Percentiles rank a stretch among this genome's conserved stretches.
Evolutionary conservation across 2,797 vertebrate genomes (phyloP).

Genomic region (Choloepus didactylus): DNA sequence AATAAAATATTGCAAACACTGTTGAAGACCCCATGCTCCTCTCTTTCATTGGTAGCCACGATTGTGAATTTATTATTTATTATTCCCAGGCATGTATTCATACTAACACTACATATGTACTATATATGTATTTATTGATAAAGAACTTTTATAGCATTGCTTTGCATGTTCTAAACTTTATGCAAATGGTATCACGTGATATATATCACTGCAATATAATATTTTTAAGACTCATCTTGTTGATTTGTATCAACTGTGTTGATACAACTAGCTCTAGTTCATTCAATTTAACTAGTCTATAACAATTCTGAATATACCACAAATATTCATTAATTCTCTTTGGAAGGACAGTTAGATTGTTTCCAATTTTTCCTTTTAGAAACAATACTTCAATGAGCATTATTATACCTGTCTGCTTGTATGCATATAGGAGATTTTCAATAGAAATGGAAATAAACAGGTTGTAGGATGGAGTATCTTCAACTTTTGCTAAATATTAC

Average conservation of each 20-base stretch:
- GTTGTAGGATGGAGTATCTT: neutral
- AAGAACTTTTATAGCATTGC: neutral
- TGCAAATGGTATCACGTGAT: neutral
- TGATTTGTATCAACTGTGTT: neutral
- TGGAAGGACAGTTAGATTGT: neutral
- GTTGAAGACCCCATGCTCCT: neutral
- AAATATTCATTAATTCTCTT: neutral
- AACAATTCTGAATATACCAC: neutral
- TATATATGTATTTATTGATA: neutral
- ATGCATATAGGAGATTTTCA: neutral
- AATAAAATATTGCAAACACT: neutral
- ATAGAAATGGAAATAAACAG: neutral
- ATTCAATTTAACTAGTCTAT: neutral
- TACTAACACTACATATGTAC: neutral
- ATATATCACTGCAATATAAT: neutral
- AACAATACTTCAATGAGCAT: neutral
- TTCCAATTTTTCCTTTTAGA: neutral
- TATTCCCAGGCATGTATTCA: neutral
- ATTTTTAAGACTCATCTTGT: neutral
- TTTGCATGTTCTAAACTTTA: constrained; percentile 46
- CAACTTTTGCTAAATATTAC: neutral
- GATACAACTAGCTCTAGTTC: neutral
- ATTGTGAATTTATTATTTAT: neutral
- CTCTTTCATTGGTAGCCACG: neutral
- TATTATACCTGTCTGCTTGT: neutral